A percentile compares a stretch with the other conserved stretches of the same genome.
Evolutionary conservation across 1,140 invertebrate species (phyloP).

Genomic region (Ceratitis capitata): DNA sequence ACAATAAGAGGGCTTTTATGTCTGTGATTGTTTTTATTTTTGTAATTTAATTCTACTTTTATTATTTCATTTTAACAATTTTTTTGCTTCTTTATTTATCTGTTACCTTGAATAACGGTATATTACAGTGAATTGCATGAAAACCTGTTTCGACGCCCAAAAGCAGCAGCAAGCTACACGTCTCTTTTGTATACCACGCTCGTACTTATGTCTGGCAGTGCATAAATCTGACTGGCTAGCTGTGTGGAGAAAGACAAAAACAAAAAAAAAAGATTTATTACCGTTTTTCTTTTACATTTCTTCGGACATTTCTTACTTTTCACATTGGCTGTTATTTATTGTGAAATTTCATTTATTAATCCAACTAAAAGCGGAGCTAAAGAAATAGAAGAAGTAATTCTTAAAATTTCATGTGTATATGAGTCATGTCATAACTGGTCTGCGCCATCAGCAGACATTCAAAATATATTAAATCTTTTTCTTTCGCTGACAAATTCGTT

Average conservation of each 20-base stretch:
- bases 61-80: not conserved
- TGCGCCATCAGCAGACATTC: not conserved
- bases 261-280: too few relatives aligned
- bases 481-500: not conserved
- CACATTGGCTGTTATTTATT: too few relatives aligned
- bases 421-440: not conserved
- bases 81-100: not conserved
- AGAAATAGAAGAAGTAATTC: too few relatives aligned
- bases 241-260: too few relatives aligned
- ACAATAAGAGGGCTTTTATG: not conserved
- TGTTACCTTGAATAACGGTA: slow-evolving; percentile 24
- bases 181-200: too few relatives aligned
- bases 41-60: not conserved
- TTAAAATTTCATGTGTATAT: not conserved
- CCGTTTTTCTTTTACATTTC: not conserved
- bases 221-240: too few relatives aligned
- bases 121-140: not conserved
- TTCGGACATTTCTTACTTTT: not conserved
- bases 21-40: not conserved
- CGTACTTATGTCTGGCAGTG: too few relatives aligned
- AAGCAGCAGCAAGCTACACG: too few relatives aligned
- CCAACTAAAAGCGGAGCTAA: too few relatives aligned
- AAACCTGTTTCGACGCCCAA: not conserved
- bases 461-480: not conserved
- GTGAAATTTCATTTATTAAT: too few relatives aligned